Base-by-base conservation (phyloP, 2,888 invertebrate species). In the Nipponacmea schrenckii region DNA sequence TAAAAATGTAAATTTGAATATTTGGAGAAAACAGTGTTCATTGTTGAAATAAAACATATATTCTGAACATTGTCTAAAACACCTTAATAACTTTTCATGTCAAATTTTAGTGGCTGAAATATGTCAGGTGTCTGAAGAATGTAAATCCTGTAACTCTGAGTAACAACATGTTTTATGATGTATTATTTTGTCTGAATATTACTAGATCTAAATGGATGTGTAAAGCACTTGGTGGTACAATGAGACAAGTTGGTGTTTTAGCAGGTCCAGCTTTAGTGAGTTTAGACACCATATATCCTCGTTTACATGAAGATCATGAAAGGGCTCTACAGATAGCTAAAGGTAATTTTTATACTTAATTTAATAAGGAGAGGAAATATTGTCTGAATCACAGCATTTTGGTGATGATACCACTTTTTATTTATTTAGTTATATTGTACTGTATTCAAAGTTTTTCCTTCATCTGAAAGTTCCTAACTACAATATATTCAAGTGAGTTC, bases 161-260 rank as follows among this genome's bases (percentile, higher is more conserved):
- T n/a, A n/a, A n/a, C n/a, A n/a, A n/a, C n/a, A n/a, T n/a, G n/a
- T n/a, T n/a, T n/a, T n/a, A n/a, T n/a, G n/a, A n/a, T n/a, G 8
- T 17, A 48, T 48, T 48, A 17, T 48, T 48, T 48, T 48, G 17
- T 48, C n/a, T n/a, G n/a, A 24, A 45, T 62, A 68, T 64, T 72
- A 17, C n/a, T 75, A 95, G 95, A 84, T 96, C 96, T 0, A 92
- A 93, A 14, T 92, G 95, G 69, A 82, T 93, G 62, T 92, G 97
- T 70, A 97, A 98, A 90, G 94, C 93, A 65, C 88, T 98, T 63
- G 98, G 98, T 27, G 98, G 98, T 45, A 97, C 94, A 1, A 95
- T 96, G 96, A 91, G 98, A 71, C 98, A 98, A 90, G 93, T 92
- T 62, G 98, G 98, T 7, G 91, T 97, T 65, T 85, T 98, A 68